Percentiles rank a stretch among this genome's conserved stretches.
phyloP scores from a whole-genome alignment of 2,113 vertebrate genomes.

The Leiothrix lutea region DNA sequence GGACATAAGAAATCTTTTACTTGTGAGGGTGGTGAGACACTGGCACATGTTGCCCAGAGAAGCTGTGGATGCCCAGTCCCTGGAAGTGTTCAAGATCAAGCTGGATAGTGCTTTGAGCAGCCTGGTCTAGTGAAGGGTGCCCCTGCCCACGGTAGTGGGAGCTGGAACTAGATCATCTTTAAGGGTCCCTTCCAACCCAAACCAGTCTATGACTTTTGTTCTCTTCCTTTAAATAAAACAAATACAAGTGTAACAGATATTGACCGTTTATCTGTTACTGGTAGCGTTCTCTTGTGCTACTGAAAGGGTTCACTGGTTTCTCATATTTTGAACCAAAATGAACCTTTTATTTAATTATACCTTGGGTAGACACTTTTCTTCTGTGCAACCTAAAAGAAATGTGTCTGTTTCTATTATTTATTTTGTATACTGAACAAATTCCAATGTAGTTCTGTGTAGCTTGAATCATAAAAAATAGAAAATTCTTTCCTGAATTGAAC shows the following conservation, averaged over 20 bases:
- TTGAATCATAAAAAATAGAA: neutral
- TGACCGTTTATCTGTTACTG: neutral
- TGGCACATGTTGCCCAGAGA: neutral
- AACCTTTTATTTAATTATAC: neutral
- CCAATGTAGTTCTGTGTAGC: neutral
- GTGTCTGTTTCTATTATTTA: neutral
- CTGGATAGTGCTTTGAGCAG: neutral
- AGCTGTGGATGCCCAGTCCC: neutral
- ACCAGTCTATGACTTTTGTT: neutral
- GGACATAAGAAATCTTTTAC: neutral
- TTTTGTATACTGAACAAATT: neutral
- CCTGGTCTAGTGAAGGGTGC: neutral
- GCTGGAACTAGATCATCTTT: neutral
- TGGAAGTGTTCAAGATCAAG: neutral
- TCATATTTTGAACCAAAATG: neutral
- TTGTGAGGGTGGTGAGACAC: neutral
- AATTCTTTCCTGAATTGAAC: neutral
- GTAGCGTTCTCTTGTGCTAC: neutral
- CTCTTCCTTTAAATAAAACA: neutral
- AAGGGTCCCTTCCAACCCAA: neutral
- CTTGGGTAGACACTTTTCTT: neutral
- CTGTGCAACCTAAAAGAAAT: neutral
- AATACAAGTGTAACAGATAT: neutral
- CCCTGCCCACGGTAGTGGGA: fast-evolving
- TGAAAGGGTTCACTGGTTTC: neutral